Evolutionary conservation across 2,888 invertebrate genomes (phyloP), one percentile per base, ranked within the genome.

Genomic region (Erannis defoliaria): DNA sequence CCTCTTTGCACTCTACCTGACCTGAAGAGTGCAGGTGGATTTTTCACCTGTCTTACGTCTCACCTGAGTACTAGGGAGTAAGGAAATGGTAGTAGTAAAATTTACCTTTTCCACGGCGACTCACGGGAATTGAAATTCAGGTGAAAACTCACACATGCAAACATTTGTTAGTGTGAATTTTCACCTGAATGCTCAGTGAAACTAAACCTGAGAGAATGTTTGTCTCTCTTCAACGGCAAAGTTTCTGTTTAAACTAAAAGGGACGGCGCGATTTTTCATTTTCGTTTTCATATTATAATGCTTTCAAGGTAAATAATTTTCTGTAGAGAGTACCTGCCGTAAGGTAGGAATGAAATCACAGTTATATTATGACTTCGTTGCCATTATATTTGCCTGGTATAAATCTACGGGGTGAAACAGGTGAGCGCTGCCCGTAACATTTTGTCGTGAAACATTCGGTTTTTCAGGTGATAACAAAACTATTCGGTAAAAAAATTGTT

Each of bases 31-130:
- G 71, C 72, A 84, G 82, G 85, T 84, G 81, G 80, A 83, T 81
- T 85, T 86, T 88, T 88, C 82, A 92, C 91, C 88, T 90, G 86
- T 88, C 88, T 89, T 88, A 84, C 80, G 65, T 78, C 81, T 84
- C 84, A 91, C 89, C 90, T 90, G 86, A 74, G 62, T 84, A 93
- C 90, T 73, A 89, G 90, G 90, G 70, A 18, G 74, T 70, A 68
- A 93, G 81, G 66, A 82, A 61, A 46, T 35, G 10, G 18, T 33
- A 85, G 80, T 82, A 87, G 81, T 49, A 53, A 65, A 66, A 48
- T 63, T 61, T 68, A 81, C 82, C 81, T 85, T 85, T 82, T 69
- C 70, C 75, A 80, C 80, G 77, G 80, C 72, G 72, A 38, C 71
- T 71, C 75, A 81, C 80, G 77, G 81, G 71, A 71, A 77, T 71